Conservation (phyloP, 2,888 invertebrate genomes). For the Phengaris alcon region DNA sequence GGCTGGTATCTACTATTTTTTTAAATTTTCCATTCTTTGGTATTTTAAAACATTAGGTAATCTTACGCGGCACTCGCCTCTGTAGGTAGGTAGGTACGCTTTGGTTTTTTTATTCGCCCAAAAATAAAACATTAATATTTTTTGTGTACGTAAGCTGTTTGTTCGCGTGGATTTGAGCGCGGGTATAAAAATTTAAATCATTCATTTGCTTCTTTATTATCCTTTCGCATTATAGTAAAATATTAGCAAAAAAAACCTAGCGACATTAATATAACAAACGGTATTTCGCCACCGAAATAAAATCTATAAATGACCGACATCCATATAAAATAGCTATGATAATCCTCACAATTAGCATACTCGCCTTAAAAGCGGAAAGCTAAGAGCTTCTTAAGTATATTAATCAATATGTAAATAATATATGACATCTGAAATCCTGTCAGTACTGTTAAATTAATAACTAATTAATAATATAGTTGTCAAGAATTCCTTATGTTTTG, state of each 20-base stretch:
- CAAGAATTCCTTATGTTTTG: neutral
- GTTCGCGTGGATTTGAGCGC: neutral
- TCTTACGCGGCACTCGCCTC: too few species aligned
- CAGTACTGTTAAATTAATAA: neutral
- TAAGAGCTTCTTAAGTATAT: neutral
- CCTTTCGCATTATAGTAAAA: neutral
- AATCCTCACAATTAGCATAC: conserved; percentile 4
- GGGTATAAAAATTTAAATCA: neutral
- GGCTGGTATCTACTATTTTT: too few species aligned
- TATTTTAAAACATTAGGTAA: too few species aligned
- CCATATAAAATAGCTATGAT: neutral
- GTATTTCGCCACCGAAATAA: neutral
- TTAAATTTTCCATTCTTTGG: too few species aligned
- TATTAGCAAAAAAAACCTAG: neutral
- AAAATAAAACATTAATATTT: too few species aligned
- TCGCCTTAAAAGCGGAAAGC: neutral
- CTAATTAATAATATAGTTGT: neutral
- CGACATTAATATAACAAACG: neutral
- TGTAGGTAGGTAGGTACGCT: too few species aligned
- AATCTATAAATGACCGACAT: neutral
- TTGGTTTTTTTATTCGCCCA: too few species aligned
- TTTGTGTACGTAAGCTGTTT: too few species aligned
- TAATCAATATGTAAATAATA: conserved; percentile 1
- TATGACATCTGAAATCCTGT: neutral
- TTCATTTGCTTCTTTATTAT: neutral